A percentile compares a stretch with the other conserved stretches of the same genome.
Conservation (phyloP, 2,113 vertebrate species). For the Coryphaenoides rupestris region DNA sequence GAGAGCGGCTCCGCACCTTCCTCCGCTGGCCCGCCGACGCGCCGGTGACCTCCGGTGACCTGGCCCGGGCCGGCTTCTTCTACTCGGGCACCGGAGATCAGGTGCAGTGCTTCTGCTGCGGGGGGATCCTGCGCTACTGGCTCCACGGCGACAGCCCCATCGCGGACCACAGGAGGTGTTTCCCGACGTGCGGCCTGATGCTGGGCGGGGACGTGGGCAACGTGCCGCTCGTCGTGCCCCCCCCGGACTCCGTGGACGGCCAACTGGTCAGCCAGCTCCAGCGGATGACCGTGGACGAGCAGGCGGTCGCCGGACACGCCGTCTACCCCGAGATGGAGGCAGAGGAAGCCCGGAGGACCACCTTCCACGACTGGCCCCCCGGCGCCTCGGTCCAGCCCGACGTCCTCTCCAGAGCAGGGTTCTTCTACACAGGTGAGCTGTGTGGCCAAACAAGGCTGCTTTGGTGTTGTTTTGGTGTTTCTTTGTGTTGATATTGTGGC, state of each 20-base stretch:
- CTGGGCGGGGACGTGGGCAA: constrained; percentile 59
- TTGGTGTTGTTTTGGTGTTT: too few species aligned
- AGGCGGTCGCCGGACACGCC: constrained; percentile 65
- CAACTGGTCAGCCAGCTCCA: constrained; percentile 84
- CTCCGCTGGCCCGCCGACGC: constrained; percentile 57
- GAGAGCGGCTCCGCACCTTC: constrained; percentile 66
- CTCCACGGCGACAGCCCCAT: constrained; percentile 51
- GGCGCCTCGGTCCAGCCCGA: constrained; percentile 66
- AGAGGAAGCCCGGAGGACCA: constrained; percentile 76
- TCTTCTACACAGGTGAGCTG: constrained; percentile 84
- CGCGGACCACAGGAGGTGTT: constrained; percentile 64
- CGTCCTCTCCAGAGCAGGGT: constrained; percentile 81
- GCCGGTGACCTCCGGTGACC: constrained; percentile 58
- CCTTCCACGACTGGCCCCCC: constrained; percentile 79
- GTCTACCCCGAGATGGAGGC: constrained; percentile 80
- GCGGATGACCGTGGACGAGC: constrained; percentile 73
- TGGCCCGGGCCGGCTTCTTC: constrained; percentile 73
- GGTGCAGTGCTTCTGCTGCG: constrained; percentile 77
- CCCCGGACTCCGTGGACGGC: constrained; percentile 80
- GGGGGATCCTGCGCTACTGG: constrained; percentile 72
- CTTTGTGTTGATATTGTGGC: too few species aligned
- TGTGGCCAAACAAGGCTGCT: not conserved
- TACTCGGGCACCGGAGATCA: constrained; percentile 72
- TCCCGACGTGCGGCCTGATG: constrained; percentile 66
- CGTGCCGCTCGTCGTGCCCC: constrained; percentile 36